Evolutionary conservation across 2,797 vertebrate species (phyloP).

Genomic region (Rhinogobio ventralis): DNA sequence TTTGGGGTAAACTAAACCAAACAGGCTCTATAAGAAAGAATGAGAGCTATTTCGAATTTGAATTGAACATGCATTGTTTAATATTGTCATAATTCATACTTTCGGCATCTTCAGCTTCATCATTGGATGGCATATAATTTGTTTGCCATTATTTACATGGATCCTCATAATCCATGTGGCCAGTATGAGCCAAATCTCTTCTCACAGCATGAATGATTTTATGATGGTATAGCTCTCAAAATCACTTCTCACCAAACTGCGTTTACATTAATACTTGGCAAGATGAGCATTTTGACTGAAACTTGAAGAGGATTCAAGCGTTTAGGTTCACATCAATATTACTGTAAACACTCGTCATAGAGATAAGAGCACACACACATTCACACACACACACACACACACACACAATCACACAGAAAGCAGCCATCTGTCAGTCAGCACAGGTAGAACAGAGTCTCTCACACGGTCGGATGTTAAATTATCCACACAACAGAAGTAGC

Average conservation of each 20-base stretch:
- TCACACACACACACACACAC: conserved; percentile 8
- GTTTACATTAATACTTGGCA: no score
- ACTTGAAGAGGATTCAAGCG: no score
- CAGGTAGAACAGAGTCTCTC: not conserved
- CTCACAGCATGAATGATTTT: no score
- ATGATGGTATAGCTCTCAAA: no score
- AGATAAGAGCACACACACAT: not conserved
- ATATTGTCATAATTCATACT: not conserved
- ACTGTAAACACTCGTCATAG: no score
- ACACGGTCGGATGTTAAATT: no score
- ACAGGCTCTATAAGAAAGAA: not conserved
- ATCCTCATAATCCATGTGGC: conserved; percentile 34
- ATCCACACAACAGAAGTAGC: not conserved
- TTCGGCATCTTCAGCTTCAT: not conserved
- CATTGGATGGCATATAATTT: not conserved
- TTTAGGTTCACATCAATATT: no score
- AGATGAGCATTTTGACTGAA: no score
- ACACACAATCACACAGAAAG: not conserved
- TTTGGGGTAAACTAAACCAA: not conserved
- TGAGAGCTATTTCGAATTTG: not conserved
- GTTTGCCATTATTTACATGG: conserved; percentile 61
- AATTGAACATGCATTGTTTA: conserved; percentile 3
- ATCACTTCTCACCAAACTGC: no score
- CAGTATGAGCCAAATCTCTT: no score
- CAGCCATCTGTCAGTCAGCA: conserved; percentile 33